These are phyloP conservation scores for Petromus typicus DNA, from an alignment of 2,113 vertebrate genomes.

Conservation along the genomic window DNA sequence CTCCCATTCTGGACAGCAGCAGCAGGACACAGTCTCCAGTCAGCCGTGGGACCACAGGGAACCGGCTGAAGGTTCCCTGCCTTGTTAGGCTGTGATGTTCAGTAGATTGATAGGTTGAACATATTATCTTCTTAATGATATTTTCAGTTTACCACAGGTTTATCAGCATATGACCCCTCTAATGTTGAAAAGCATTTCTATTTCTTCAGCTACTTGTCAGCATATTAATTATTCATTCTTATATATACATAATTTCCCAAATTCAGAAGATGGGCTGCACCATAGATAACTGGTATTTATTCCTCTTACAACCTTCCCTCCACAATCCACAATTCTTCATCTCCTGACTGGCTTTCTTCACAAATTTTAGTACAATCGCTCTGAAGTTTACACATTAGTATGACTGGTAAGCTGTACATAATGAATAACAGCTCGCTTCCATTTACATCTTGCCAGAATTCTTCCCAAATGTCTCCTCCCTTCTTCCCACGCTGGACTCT, in stretches of 20 bases:
- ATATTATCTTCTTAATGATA: neutral
- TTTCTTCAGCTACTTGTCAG: neutral
- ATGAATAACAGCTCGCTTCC: neutral
- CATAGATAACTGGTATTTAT: neutral
- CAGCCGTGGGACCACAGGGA: neutral
- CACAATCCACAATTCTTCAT: neutral
- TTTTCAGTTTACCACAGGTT: neutral
- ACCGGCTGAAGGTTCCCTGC: neutral
- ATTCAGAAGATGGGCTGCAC: neutral
- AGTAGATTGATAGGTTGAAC: neutral
- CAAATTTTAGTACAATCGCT: neutral
- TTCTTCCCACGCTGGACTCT: neutral
- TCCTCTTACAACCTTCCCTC: neutral
- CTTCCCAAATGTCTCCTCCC: neutral
- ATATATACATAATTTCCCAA: neutral
- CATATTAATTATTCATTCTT: neutral
- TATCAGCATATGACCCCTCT: neutral
- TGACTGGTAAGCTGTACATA: neutral
- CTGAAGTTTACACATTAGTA: neutral
- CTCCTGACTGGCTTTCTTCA: neutral
- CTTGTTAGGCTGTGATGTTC: neutral
- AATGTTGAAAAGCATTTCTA: neutral
- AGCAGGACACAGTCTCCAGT: neutral
- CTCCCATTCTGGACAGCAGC: neutral
- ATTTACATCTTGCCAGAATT: neutral